phyloP scores from a whole-genome alignment of 2,113 vertebrate genomes.

The Serilophus lunatus region DNA sequence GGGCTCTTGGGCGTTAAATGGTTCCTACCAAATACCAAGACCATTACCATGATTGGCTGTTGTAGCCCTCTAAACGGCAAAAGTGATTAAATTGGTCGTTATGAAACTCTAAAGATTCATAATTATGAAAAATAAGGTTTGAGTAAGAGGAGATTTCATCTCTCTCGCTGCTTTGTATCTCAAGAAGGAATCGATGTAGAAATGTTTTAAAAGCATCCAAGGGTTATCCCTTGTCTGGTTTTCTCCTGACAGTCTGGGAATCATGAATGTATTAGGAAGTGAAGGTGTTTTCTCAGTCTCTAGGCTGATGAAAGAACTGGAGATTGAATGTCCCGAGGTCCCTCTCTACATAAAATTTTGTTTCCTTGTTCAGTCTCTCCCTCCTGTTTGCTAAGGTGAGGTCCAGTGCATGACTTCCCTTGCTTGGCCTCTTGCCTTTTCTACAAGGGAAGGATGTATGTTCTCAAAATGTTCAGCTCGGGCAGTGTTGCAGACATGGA shows the following conservation, averaged over 20 bases:
- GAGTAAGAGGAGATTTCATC: slow-evolving; percentile 69
- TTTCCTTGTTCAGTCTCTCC: background rate
- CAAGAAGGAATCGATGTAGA: slow-evolving; percentile 65
- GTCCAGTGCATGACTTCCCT: background rate
- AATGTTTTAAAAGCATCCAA: slow-evolving; percentile 57
- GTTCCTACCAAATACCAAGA: slow-evolving; percentile 81
- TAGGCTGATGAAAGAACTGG: background rate
- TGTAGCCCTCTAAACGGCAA: slow-evolving; percentile 76
- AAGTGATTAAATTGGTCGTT: slow-evolving; percentile 81
- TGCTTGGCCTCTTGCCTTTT: background rate
- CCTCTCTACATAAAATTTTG: background rate
- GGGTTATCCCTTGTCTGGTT: slow-evolving; percentile 12
- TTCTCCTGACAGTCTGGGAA: background rate
- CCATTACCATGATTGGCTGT: slow-evolving; percentile 82
- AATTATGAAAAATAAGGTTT: slow-evolving; percentile 80
- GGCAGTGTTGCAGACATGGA: background rate
- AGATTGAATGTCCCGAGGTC: background rate
- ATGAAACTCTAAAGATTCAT: slow-evolving; percentile 77
- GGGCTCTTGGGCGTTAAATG: slow-evolving; percentile 78
- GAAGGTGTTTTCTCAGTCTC: background rate
- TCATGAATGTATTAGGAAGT: background rate
- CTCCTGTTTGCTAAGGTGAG: background rate
- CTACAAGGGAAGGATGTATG: background rate
- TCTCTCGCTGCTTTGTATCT: slow-evolving; percentile 68
- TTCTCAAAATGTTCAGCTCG: background rate